Conservation (phyloP, 2,888 invertebrate genomes). For the Pinctada fucata region DNA sequence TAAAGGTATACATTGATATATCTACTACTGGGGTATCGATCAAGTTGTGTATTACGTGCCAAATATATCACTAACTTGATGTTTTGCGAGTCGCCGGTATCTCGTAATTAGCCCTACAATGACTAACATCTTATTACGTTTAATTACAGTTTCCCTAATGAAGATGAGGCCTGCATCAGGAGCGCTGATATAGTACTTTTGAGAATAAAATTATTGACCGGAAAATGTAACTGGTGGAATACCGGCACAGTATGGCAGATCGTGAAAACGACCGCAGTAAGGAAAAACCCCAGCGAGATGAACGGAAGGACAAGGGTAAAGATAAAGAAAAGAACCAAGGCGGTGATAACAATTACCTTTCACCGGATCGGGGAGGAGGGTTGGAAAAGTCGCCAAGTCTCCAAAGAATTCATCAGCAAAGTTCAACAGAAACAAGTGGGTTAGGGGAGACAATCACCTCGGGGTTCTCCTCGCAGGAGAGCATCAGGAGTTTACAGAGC, state of each 20-base stretch:
- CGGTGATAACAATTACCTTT: slow-evolving; percentile 46
- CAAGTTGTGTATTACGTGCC: not conserved
- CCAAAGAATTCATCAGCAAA: slow-evolving; percentile 65
- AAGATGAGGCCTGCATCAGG: not conserved
- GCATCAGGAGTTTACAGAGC: slow-evolving; percentile 59
- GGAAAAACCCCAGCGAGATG: not conserved
- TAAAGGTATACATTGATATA: not conserved
- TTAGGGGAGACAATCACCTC: slow-evolving; percentile 68
- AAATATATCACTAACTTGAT: not conserved
- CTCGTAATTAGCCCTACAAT: not conserved
- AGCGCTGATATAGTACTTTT: not conserved
- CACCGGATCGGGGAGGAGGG: slow-evolving; percentile 45
- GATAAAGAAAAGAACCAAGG: slow-evolving; percentile 28
- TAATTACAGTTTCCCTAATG: not conserved
- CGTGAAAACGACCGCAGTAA: not conserved
- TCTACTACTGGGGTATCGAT: not conserved
- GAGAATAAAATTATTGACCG: not conserved
- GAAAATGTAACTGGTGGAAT: not conserved
- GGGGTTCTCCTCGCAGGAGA: slow-evolving; percentile 69
- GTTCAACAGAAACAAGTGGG: slow-evolving; percentile 71
- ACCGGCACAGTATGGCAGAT: not conserved
- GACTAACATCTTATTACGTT: not conserved
- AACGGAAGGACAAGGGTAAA: slow-evolving; percentile 1
- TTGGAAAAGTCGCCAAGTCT: slow-evolving; percentile 54
- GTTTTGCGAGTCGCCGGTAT: not conserved